Conservation (phyloP, 2,113 vertebrate genomes). For the Sinocyclocheilus rhinocerous region DNA sequence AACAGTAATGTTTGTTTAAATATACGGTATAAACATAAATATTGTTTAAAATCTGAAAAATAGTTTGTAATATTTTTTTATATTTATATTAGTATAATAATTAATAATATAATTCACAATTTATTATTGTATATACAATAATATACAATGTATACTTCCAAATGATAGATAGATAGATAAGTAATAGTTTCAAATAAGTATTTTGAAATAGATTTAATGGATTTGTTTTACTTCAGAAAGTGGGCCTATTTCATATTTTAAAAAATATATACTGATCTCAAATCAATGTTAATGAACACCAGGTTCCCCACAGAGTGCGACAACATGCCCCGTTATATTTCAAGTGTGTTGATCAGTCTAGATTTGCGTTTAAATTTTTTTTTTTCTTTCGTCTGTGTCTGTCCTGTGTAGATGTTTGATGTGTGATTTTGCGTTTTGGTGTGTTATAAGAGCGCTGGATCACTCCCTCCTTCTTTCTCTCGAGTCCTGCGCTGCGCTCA, state of each 20-base stretch:
- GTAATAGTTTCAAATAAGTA: neutral
- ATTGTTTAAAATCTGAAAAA: too few relatives aligned
- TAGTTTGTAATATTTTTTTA: too few relatives aligned
- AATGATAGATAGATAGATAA: too few relatives aligned
- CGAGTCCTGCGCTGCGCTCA: constrained; percentile 35
- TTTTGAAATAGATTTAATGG: neutral
- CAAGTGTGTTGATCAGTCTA: neutral
- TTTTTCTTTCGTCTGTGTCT: constrained; percentile 14
- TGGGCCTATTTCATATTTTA: neutral
- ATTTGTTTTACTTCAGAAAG: neutral
- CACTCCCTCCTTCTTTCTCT: constrained; percentile 50
- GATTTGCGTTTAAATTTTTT: neutral
- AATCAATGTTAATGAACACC: neutral
- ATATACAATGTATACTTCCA: too few relatives aligned
- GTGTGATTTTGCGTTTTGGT: constrained; percentile 42
- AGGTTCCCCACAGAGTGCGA: neutral
- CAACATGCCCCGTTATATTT: neutral
- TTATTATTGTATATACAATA: too few relatives aligned
- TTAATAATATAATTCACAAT: too few relatives aligned
- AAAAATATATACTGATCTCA: neutral
- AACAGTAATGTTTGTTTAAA: too few relatives aligned
- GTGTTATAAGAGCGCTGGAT: constrained; percentile 52
- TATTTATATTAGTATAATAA: too few relatives aligned
- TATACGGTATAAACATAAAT: too few relatives aligned
- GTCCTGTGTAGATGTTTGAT: neutral